Evolutionary conservation across 2,113 vertebrate species (phyloP), one percentile per base, ranked within the genome.

Genomic region (Ia io): DNA sequence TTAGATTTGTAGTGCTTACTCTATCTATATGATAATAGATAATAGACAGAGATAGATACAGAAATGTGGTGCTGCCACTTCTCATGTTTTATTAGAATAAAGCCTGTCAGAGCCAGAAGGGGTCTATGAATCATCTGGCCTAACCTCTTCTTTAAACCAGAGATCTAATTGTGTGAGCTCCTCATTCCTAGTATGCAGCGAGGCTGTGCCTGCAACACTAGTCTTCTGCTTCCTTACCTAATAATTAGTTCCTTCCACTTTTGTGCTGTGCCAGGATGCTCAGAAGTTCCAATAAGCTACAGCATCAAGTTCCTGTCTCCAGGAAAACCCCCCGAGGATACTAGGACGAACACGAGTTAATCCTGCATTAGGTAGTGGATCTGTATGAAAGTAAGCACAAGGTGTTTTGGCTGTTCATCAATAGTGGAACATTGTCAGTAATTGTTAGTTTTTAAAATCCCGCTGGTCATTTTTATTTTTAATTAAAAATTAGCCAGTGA

Each of bases 401-500:
- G n/a, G 53, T 59, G 61, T 69, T 70, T 83, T 53, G 69, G 18
- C 63, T 47, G 4, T 18, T 1, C 14, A 16, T 83, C 51, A 37
- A 0, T 74, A 70, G 73, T 44, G 49, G 73, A 56, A 25, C n/a
- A 42, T 90, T 63, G 53, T 78, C 82, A 44, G 74, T 77, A 17
- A 59, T 47, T 82, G 42, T 74, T 84, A 88, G 37, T 91, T 86
- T 40, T 82, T 30, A 86, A 23, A 53, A 83, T 67, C n/a, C 70
- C 40, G 37, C 40, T 3, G 12, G 35, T 13, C 47, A 42, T 88
- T 80, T 97, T 84, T 86, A 84, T 79, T 77, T 53, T 42, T 83
- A 14, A 84, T 74, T 88, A 84, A 89, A 95, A 94, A 59, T 79
- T 28, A 84, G 12, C 78, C 20, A n/a, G n/a, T 37, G 65, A 92